Percentiles rank a stretch among this genome's conserved stretches.
Conservation (phyloP, 2,113 vertebrate genomes). For the Suncus etruscus region DNA sequence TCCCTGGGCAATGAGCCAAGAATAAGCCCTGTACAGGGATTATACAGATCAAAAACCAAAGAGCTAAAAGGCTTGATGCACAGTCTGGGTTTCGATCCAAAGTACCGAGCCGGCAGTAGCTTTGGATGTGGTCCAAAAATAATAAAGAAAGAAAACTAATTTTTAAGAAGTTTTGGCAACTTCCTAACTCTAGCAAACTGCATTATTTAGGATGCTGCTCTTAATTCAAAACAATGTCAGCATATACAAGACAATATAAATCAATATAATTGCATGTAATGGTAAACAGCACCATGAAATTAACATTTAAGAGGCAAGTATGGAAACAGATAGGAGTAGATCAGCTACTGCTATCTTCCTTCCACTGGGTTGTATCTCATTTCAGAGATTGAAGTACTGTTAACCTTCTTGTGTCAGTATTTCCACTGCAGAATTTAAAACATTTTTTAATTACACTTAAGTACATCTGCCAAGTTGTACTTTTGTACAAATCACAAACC, state of each 20-base stretch:
- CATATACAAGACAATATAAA: constrained; percentile 15
- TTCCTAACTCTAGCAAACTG: background rate
- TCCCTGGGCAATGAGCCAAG: too few species aligned
- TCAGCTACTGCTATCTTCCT: constrained; percentile 63
- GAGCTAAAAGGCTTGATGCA: too few species aligned
- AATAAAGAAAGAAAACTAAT: background rate
- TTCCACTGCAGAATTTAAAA: constrained; percentile 68
- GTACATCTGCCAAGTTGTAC: constrained; percentile 38
- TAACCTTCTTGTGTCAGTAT: constrained; percentile 67
- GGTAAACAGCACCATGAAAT: constrained; percentile 35
- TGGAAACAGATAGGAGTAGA: constrained; percentile 64
- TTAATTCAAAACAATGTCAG: constrained; percentile 57
- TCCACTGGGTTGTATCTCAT: constrained; percentile 61
- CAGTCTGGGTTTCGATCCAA: too few species aligned
- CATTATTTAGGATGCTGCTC: constrained; percentile 3
- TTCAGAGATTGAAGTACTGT: constrained; percentile 72
- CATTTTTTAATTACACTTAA: constrained; percentile 63
- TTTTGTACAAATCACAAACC: constrained; percentile 54
- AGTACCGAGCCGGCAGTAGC: too few species aligned
- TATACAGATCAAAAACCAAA: too few species aligned
- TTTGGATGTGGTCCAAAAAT: too few species aligned
- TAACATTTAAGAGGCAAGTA: constrained; percentile 64
- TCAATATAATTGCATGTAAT: constrained; percentile 34
- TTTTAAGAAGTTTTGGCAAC: constrained; percentile 8
- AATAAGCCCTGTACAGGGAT: too few species aligned